Evolutionary conservation across 2,888 invertebrate genomes (phyloP).

Genomic region (Troides aeacus): DNA sequence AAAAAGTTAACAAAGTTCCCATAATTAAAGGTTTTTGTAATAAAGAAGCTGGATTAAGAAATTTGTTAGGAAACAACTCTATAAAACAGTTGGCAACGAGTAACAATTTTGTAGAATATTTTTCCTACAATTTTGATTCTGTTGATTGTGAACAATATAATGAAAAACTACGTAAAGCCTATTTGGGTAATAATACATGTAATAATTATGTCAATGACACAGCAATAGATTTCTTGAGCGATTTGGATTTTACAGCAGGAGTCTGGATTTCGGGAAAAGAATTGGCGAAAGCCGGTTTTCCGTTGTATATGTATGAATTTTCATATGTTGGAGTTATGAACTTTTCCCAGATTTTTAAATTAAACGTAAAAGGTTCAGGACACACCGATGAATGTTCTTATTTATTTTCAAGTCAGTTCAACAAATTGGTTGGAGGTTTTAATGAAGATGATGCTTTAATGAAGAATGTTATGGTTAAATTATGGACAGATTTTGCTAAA

Average conservation of each 20-base stretch:
- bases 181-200: conserved; percentile 30
- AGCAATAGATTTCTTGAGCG: conserved; percentile 50
- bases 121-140: conserved; percentile 39
- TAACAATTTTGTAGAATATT: conserved; percentile 42
- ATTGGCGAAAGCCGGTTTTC: conserved; percentile 37
- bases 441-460: conserved; percentile 35
- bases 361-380: conserved; percentile 44
- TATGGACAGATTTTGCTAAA: conserved; percentile 58
- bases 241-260: conserved; percentile 50
- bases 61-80: conserved; percentile 37
- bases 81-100: conserved; percentile 39
- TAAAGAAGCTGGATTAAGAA: conserved; percentile 65
- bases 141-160: conserved; percentile 36
- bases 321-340: conserved; percentile 50
- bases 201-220: conserved; percentile 39
- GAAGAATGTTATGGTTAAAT: conserved; percentile 40
- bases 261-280: conserved; percentile 42
- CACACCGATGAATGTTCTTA: conserved; percentile 45
- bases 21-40: conserved; percentile 71
- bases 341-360: conserved; percentile 38
- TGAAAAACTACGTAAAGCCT: conserved; percentile 34
- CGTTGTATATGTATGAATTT: conserved; percentile 50
- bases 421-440: neutral
- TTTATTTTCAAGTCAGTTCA: conserved; percentile 12
- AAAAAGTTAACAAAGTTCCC: conserved; percentile 59